Evolutionary conservation across 2,113 vertebrate species (phyloP).

Genomic region (Calonectris borealis): DNA sequence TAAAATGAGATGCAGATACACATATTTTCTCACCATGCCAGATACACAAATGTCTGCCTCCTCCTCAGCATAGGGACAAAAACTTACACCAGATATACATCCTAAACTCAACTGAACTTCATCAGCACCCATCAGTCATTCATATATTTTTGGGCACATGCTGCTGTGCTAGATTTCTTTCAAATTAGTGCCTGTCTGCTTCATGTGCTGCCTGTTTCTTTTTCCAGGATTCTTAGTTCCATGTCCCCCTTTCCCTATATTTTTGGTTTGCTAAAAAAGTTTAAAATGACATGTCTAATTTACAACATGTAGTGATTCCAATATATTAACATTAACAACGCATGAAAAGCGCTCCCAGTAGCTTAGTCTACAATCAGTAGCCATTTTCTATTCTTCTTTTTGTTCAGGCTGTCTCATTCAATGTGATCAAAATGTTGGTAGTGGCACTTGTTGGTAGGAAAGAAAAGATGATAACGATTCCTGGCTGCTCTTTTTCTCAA

Average conservation of each 20-base stretch:
- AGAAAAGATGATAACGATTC: background rate
- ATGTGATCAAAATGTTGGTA: slow-evolving; percentile 16
- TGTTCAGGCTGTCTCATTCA: slow-evolving; percentile 12
- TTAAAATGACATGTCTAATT: slow-evolving; percentile 61
- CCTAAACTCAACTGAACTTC: background rate
- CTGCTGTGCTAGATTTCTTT: background rate
- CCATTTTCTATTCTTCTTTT: slow-evolving; percentile 7
- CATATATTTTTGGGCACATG: background rate
- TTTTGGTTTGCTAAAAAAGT: slow-evolving; percentile 59
- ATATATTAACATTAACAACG: slow-evolving; percentile 57
- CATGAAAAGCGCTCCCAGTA: slow-evolving; percentile 40
- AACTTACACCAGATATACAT: background rate
- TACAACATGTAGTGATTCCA: slow-evolving; percentile 38
- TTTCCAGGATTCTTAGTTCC: slow-evolving; percentile 11
- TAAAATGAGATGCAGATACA: background rate
- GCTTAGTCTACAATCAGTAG: slow-evolving; percentile 28
- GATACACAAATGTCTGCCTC: background rate
- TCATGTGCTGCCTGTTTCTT: background rate
- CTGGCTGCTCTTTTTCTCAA: background rate
- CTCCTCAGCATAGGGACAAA: background rate
- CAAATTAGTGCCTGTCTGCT: background rate
- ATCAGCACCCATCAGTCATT: background rate
- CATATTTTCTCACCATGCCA: background rate
- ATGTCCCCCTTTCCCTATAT: background rate
- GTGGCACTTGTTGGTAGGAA: background rate